A percentile compares a stretch with the other conserved stretches of the same genome.
Conservation (phyloP, 2,113 vertebrate species). For the Rhombomys opimus region DNA sequence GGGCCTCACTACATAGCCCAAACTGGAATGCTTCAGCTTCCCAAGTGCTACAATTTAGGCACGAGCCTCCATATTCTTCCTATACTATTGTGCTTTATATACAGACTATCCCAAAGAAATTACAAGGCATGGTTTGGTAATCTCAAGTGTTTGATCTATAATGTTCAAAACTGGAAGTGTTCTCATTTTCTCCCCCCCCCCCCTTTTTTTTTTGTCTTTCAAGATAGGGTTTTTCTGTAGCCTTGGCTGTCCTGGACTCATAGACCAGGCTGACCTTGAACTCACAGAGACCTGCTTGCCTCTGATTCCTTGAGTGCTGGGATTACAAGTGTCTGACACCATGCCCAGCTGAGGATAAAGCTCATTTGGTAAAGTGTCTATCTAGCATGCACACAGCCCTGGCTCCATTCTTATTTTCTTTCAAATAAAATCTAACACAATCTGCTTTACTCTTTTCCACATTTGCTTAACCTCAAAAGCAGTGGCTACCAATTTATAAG, state of each 20-base stretch:
- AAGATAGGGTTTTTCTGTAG: too few species aligned
- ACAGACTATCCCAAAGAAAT: not conserved
- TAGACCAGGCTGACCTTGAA: too few species aligned
- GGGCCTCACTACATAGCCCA: not conserved
- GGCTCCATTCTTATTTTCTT: slow-evolving; percentile 3
- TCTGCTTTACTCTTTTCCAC: not conserved
- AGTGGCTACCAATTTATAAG: not conserved
- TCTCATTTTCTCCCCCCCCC: not conserved
- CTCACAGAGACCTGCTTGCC: too few species aligned
- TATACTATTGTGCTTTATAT: not conserved
- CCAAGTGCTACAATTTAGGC: not conserved
- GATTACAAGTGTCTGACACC: too few species aligned
- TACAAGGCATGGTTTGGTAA: not conserved
- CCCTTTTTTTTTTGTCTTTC: too few species aligned
- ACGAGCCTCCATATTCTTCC: not conserved
- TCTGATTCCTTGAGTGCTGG: too few species aligned
- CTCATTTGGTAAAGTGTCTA: too few species aligned
- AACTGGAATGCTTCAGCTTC: not conserved
- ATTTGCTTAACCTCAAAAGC: not conserved
- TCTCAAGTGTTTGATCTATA: not conserved
- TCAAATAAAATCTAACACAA: slow-evolving; percentile 31
- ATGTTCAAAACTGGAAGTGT: not conserved
- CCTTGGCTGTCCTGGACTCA: too few species aligned
- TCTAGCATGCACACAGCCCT: too few species aligned
- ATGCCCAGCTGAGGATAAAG: too few species aligned